Conservation (phyloP, 2,797 vertebrate genomes). For the Lophotriccus pileatus region DNA sequence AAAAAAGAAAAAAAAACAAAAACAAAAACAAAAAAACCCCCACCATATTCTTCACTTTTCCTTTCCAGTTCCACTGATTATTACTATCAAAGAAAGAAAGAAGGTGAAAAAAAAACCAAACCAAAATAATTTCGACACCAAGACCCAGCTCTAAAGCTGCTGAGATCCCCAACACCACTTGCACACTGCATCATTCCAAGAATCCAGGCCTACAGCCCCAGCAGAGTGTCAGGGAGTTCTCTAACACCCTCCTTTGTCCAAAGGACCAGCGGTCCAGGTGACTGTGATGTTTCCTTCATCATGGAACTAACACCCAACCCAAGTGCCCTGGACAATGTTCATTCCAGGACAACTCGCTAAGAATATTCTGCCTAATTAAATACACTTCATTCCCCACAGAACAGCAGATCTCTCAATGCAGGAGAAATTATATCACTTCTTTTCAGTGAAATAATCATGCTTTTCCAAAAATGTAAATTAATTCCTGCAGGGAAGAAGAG, state of each 20-base stretch:
- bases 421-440: neutral
- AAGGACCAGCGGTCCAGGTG: neutral
- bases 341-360: neutral
- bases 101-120: rapidly evolving
- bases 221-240: neutral
- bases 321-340: neutral
- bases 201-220: neutral
- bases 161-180: neutral
- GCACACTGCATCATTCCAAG: neutral
- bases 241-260: neutral
- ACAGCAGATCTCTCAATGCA: rapidly evolving
- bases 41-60: neutral
- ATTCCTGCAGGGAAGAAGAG: neutral
- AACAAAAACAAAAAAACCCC: neutral
- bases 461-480: slow-evolving; percentile 12
- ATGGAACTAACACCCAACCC: rapidly evolving
- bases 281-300: neutral
- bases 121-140: neutral
- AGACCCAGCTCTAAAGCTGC: neutral
- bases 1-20: neutral
- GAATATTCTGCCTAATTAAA: neutral
- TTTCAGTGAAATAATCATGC: neutral
- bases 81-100: neutral
- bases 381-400: neutral
- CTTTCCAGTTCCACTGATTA: neutral